phyloP scores from a whole-genome alignment of 2,888 invertebrate species.

The Pyrgus malvae region DNA sequence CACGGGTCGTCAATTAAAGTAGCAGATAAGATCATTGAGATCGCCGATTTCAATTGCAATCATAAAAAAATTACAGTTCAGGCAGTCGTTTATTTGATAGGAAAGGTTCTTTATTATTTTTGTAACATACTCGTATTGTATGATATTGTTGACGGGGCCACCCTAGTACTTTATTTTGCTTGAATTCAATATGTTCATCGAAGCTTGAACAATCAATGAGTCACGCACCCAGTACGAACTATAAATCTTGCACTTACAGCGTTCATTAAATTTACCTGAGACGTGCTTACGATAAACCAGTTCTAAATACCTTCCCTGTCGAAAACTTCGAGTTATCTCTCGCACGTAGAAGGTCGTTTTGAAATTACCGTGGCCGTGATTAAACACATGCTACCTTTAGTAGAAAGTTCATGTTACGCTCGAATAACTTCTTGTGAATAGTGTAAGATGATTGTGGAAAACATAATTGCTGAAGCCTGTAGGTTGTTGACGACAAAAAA shows the following conservation, averaged over 20 bases:
- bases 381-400: conserved; percentile 80
- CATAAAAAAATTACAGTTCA: no score
- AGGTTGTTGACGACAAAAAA: no score
- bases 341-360: conserved; percentile 76
- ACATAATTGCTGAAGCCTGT: no score
- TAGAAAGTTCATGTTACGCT: conserved; percentile 73
- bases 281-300: conserved; percentile 75
- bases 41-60: no score
- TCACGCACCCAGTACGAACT: conserved; percentile 35
- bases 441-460: no score
- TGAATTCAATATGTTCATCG: neutral
- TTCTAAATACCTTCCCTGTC: conserved; percentile 55
- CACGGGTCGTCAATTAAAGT: no score
- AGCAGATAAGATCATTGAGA: no score
- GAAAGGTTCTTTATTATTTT: no score
- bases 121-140: no score
- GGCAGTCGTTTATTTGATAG: no score
- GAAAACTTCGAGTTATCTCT: conserved; percentile 79
- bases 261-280: conserved; percentile 75
- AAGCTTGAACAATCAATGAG: neutral
- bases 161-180: no score
- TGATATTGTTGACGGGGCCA: no score
- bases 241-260: conserved; percentile 62
- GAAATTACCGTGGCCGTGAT: conserved; percentile 75
- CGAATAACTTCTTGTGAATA: conserved; percentile 68